phyloP scores from a whole-genome alignment of 2,113 vertebrate species.

The Geococcyx californianus region DNA sequence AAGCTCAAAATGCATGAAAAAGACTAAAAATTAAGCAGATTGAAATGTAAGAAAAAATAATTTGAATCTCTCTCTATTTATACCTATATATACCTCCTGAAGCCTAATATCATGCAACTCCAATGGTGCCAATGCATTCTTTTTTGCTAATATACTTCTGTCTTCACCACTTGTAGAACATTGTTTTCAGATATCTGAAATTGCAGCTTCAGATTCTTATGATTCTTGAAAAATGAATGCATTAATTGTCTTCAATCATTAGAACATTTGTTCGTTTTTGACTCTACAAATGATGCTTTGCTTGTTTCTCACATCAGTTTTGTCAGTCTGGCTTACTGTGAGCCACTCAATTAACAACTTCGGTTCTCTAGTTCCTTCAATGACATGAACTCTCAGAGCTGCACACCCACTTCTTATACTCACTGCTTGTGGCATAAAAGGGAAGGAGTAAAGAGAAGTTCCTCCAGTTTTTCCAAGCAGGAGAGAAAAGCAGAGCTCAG shows the following conservation, averaged over 20 bases:
- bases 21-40: neutral
- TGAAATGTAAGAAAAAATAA: neutral
- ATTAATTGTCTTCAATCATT: neutral
- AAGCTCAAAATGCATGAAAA: neutral
- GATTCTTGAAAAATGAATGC: neutral
- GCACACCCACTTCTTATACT: neutral
- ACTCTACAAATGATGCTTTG: neutral
- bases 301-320: neutral
- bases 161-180: neutral
- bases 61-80: neutral
- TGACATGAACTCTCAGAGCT: neutral
- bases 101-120: neutral
- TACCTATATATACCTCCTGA: neutral
- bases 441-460: neutral
- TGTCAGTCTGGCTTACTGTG: neutral
- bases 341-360: neutral
- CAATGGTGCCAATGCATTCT: neutral
- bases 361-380: neutral
- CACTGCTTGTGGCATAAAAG: neutral
- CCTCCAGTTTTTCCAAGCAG: neutral
- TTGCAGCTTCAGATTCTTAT: neutral
- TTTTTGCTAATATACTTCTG: neutral
- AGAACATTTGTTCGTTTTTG: neutral
- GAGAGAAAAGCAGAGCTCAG: neutral
- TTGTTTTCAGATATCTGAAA: neutral